Evolutionary conservation across 1,140 invertebrate genomes (phyloP), one percentile per base, ranked within the genome.

Genomic region (Drosophila varians): DNA sequence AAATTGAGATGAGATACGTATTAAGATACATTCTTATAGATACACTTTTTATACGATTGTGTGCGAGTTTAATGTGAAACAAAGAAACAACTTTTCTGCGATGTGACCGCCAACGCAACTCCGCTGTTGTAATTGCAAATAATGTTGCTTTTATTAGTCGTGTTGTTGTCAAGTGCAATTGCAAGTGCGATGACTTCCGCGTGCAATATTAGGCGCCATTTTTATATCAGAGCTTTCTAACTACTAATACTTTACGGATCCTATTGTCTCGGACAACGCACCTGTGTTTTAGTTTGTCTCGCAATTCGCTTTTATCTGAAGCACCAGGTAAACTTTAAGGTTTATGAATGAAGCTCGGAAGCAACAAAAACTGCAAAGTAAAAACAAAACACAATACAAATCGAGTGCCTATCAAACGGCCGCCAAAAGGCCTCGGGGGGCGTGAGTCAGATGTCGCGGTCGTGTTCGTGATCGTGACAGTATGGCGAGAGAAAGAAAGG

Each of bases 51-150:
- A 38, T 38, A 16, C 11, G 6, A 43, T 52, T 28, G 16, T 34
- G 11, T 12, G 46, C 19, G 49, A 14, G 45, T 60, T 28, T 49
- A 31, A 49, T 47, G 47, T 46, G 53, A 74, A 83, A 83, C 78
- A 83, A 83, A 83, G 79, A 66, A 83, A 57, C 70, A 65, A 74
- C 42, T 83, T 83, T 65, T 77, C 38, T 43, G 66, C 49, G 36
- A 46, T 54, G 43, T 69, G 78, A 75, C 74, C 77, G 79, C 78
- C 78, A 82, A 77, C 61, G 73, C 61, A 61, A 73, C 69, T 71
- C 68, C 55, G 62, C 55, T 60, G 47, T 65, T 54, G 65, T 36
- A 53, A 66, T 66, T 34, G 53, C 38, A 66, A 34, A 38, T 60
- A 45, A 36, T 57, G 21, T 47, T 34, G 69, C 76, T 57, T 21